Evolutionary conservation across 2,888 invertebrate species (phyloP).

Genomic region (Boloria selene): DNA sequence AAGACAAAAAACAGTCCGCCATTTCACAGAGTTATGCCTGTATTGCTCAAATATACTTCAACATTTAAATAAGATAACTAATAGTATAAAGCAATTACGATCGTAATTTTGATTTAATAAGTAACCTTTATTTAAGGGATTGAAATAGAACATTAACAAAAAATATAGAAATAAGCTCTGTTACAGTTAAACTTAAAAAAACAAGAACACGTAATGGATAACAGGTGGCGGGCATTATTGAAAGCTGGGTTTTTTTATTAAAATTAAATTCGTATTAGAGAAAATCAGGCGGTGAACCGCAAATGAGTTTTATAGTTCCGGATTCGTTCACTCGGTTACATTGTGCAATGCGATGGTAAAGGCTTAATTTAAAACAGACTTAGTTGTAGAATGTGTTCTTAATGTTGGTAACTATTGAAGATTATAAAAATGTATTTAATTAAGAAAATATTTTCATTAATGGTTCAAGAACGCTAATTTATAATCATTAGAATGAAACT

Average conservation of each 20-base stretch:
- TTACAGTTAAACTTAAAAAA: neutral
- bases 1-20: neutral
- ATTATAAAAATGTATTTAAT: neutral
- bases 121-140: too few relatives aligned
- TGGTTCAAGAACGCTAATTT: too few relatives aligned
- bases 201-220: constrained; percentile 29
- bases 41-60: too few relatives aligned
- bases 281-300: constrained; percentile 67
- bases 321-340: constrained; percentile 16
- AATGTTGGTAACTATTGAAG: neutral
- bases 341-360: too few relatives aligned
- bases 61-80: too few relatives aligned
- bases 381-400: neutral
- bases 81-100: too few relatives aligned
- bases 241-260: constrained; percentile 55
- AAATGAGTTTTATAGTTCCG: constrained; percentile 55
- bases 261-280: constrained; percentile 71
- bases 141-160: too few relatives aligned
- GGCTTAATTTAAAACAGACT: constrained; percentile 1
- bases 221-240: constrained; percentile 57
- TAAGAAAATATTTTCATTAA: too few relatives aligned
- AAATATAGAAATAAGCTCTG: too few relatives aligned
- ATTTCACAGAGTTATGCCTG: too few relatives aligned
- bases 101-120: too few relatives aligned
- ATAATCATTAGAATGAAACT: too few relatives aligned